These are phyloP conservation scores for Motacilla tschutschensis DNA, from an alignment of 2,113 vertebrate genomes.

Conservation along the genomic window DNA sequence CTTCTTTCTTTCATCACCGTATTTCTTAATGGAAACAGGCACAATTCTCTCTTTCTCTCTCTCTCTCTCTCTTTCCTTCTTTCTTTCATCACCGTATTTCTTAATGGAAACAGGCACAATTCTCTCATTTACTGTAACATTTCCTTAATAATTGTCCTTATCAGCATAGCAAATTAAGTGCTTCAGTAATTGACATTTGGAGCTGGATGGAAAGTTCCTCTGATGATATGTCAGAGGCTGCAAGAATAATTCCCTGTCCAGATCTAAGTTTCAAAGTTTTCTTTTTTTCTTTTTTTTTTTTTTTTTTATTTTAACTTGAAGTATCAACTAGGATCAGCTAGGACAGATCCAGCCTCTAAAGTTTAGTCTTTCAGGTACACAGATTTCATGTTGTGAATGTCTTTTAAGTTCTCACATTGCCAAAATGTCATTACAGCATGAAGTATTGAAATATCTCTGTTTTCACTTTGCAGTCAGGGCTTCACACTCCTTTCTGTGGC, in stretches of 20 bases:
- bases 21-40: no score
- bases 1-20: no score
- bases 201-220: not conserved
- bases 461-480: not conserved
- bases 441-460: not conserved
- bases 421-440: not conserved
- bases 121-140: not conserved
- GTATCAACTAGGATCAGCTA: not conserved
- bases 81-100: not conserved
- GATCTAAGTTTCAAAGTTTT: not conserved
- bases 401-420: not conserved
- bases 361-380: not conserved
- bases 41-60: no score
- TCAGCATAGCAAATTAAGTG: not conserved
- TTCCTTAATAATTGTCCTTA: not conserved
- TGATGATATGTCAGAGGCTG: fast-evolving
- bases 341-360: not conserved
- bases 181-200: not conserved
- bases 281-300: not conserved
- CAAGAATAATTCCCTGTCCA: not conserved
- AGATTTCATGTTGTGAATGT: not conserved
- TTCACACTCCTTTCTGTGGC: not conserved
- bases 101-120: not conserved
- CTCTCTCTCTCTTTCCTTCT: no score
- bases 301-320: not conserved